phyloP scores from a whole-genome alignment of 2,113 vertebrate species.

The Megaleporinus macrocephalus region DNA sequence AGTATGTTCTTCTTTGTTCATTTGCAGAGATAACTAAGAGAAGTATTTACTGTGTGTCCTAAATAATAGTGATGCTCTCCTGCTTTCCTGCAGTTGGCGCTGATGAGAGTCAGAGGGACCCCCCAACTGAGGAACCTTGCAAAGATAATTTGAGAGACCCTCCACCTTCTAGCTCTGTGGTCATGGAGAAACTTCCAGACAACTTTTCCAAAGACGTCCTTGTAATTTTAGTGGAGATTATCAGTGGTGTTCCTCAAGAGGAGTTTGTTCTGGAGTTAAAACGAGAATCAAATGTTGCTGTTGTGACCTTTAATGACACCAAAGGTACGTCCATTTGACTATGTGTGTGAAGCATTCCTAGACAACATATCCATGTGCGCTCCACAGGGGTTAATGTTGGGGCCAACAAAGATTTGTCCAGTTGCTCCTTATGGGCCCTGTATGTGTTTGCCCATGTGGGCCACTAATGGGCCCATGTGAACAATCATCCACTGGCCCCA shows the following conservation, averaged over 20 bases:
- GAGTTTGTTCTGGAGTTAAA: conserved; percentile 82
- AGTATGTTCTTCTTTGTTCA: conserved; percentile 46
- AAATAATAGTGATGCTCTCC: neutral
- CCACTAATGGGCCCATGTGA: no score
- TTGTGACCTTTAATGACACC: conserved; percentile 75
- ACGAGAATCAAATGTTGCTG: conserved; percentile 71
- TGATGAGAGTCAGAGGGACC: neutral
- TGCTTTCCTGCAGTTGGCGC: neutral
- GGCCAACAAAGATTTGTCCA: no score
- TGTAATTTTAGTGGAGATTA: conserved; percentile 81
- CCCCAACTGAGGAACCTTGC: neutral
- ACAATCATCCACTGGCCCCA: no score
- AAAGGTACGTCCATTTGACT: conserved; percentile 81
- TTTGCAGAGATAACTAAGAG: neutral
- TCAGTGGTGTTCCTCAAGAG: conserved; percentile 66
- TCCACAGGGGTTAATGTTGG: no score
- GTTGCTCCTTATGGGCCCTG: no score
- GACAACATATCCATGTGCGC: no score
- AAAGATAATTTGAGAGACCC: no score
- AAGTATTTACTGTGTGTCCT: no score
- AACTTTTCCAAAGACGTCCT: conserved; percentile 59
- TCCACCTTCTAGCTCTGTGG: conserved; percentile 45
- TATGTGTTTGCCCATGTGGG: no score
- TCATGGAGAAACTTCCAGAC: conserved; percentile 78
- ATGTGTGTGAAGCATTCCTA: no score